Percentiles rank a stretch among this genome's conserved stretches.
These are phyloP conservation scores for Malurus splendens DNA, from an alignment of 2,797 vertebrate species.

Conservation along the genomic window DNA sequence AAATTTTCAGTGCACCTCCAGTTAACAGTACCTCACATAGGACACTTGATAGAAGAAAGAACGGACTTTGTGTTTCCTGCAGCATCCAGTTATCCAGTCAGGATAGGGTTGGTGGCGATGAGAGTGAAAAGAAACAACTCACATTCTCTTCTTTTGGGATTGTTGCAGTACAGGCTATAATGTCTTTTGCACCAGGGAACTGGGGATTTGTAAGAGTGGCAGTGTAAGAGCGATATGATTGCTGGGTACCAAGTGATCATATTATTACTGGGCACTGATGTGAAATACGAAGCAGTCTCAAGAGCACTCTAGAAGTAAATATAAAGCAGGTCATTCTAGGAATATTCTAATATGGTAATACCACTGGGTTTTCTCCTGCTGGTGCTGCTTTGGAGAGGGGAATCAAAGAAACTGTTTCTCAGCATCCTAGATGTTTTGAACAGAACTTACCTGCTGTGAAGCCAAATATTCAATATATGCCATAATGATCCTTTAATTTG, in stretches of 20 bases:
- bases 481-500: constrained; percentile 39
- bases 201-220: neutral
- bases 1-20: neutral
- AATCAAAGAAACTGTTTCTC: neutral
- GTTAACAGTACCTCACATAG: neutral
- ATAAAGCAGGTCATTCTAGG: neutral
- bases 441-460: constrained; percentile 31
- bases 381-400: neutral
- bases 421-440: neutral
- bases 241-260: neutral
- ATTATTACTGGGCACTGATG: neutral
- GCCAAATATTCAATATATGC: constrained; percentile 7
- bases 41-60: neutral
- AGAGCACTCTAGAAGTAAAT: constrained; percentile 3
- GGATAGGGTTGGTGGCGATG: neutral
- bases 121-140: neutral
- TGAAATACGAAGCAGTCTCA: neutral
- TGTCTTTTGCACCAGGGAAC: neutral
- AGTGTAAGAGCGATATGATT: neutral
- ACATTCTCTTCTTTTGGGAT: neutral
- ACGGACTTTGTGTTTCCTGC: neutral
- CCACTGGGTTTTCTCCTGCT: neutral
- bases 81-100: neutral
- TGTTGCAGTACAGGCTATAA: neutral
- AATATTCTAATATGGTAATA: neutral